Conservation (phyloP, 2,888 invertebrate species). For the Agrotis exclamationis region DNA sequence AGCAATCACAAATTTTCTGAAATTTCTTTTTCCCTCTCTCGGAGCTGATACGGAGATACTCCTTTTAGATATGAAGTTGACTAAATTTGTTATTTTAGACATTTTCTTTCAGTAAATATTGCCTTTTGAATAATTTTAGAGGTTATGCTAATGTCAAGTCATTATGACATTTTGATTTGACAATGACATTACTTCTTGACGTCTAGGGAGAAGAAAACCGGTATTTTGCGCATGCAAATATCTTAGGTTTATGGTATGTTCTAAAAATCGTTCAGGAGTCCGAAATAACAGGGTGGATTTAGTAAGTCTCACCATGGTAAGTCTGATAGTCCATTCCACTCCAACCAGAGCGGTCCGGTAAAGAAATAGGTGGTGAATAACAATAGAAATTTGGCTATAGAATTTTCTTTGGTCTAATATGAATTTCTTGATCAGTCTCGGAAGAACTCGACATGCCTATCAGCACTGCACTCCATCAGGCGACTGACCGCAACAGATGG, state of each 20-base stretch:
- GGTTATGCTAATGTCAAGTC: slow-evolving; percentile 66
- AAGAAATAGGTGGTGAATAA: too few relatives aligned
- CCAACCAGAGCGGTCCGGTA: too few relatives aligned
- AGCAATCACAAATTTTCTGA: slow-evolving; percentile 94
- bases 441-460: too few relatives aligned
- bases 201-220: slow-evolving; percentile 8
- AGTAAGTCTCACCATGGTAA: too few relatives aligned
- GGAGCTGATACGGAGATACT: slow-evolving; percentile 82
- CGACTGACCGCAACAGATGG: too few relatives aligned
- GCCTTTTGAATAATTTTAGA: slow-evolving; percentile 39
- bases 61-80: slow-evolving; percentile 81
- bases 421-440: too few relatives aligned
- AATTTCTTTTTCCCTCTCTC: slow-evolving; percentile 94
- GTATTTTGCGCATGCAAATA: not conserved
- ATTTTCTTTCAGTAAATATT: slow-evolving; percentile 68
- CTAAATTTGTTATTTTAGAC: slow-evolving; percentile 80
- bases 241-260: not conserved
- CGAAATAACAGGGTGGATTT: too few relatives aligned
- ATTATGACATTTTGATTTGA: slow-evolving; percentile 19
- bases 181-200: not conserved
- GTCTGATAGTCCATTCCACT: too few relatives aligned
- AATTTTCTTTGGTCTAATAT: too few relatives aligned
- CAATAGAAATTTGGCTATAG: too few relatives aligned
- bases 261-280: not conserved
- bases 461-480: too few relatives aligned